Percentiles rank a stretch among this genome's conserved stretches.
Evolutionary conservation across 2,797 vertebrate species (phyloP).

Genomic region (Channallabes apus): DNA sequence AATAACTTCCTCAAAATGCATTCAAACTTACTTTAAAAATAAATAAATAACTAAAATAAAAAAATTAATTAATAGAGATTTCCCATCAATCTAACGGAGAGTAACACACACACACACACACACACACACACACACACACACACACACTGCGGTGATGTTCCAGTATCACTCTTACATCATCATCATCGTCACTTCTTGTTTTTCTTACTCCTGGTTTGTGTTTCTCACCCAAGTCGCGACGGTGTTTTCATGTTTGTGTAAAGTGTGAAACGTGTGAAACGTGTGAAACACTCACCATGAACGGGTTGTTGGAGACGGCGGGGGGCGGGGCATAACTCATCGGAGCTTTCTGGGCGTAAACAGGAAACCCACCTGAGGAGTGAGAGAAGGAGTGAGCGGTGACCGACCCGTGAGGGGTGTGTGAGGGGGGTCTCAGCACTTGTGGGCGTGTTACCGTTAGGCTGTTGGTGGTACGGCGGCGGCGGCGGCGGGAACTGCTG

Average conservation of each 20-base stretch:
- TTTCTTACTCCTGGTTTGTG: background rate
- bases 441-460: slow-evolving; percentile 83
- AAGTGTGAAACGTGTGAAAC: background rate
- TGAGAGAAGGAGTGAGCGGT: slow-evolving; percentile 15
- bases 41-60: too few species aligned
- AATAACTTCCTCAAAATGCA: too few species aligned
- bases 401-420: too few species aligned
- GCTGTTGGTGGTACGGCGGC: slow-evolving; percentile 86
- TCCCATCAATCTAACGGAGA: too few species aligned
- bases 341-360: slow-evolving; percentile 90
- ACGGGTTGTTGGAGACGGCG: slow-evolving; percentile 93
- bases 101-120: too few species aligned
- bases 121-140: too few species aligned
- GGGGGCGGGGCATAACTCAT: slow-evolving; percentile 88
- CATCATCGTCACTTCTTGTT: background rate
- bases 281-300: slow-evolving; percentile 82
- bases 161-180: background rate
- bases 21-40: too few species aligned
- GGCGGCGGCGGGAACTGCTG: slow-evolving; percentile 84
- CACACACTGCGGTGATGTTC: background rate
- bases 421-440: background rate
- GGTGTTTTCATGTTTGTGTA: background rate
- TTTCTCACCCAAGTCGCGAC: background rate
- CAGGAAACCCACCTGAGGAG: slow-evolving; percentile 83
- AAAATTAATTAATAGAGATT: too few species aligned